These are phyloP conservation scores for Cerastoderma edule DNA, from an alignment of 2,888 invertebrate genomes.

Conservation along the genomic window DNA sequence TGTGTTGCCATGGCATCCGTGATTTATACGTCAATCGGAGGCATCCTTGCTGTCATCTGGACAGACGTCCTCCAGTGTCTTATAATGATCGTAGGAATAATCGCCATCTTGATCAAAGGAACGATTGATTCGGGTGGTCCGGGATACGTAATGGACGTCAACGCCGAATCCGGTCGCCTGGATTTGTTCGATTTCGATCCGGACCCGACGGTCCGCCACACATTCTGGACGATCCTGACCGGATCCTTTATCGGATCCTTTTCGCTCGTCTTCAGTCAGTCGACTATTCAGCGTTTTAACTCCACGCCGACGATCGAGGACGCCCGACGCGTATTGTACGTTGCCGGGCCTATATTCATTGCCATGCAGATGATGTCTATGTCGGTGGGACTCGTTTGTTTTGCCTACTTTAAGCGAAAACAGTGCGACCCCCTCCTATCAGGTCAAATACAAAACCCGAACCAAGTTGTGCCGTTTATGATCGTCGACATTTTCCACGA, in stretches of 20 bases:
- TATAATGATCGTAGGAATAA: slow-evolving; percentile 42
- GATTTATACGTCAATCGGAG: slow-evolving; percentile 57
- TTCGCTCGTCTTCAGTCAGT: slow-evolving; percentile 64
- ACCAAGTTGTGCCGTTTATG: slow-evolving; percentile 49
- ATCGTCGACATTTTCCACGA: slow-evolving; percentile 38
- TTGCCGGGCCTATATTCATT: slow-evolving; percentile 44
- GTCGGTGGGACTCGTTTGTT: slow-evolving; percentile 47
- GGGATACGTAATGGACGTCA: slow-evolving; percentile 17
- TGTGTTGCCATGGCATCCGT: slow-evolving; percentile 50
- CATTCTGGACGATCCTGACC: slow-evolving; percentile 65
- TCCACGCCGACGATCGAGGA: slow-evolving; percentile 56
- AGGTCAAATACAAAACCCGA: slow-evolving; percentile 41
- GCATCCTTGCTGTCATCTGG: slow-evolving; percentile 50
- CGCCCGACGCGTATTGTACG: slow-evolving; percentile 53
- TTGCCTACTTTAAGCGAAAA: slow-evolving; percentile 34
- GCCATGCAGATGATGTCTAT: slow-evolving; percentile 43
- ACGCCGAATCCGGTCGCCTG: slow-evolving; percentile 32
- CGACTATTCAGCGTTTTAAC: slow-evolving; percentile 67
- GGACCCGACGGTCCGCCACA: slow-evolving; percentile 67
- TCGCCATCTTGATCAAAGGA: slow-evolving; percentile 41
- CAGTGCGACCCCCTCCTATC: slow-evolving; percentile 43
- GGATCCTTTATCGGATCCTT: slow-evolving; percentile 62
- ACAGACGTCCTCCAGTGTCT: slow-evolving; percentile 47
- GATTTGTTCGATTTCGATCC: slow-evolving; percentile 60
- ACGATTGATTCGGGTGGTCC: slow-evolving; percentile 44